Evolutionary conservation across 2,797 vertebrate species (phyloP), one percentile per base, ranked within the genome.

Genomic region (Nyctibius grandis): DNA sequence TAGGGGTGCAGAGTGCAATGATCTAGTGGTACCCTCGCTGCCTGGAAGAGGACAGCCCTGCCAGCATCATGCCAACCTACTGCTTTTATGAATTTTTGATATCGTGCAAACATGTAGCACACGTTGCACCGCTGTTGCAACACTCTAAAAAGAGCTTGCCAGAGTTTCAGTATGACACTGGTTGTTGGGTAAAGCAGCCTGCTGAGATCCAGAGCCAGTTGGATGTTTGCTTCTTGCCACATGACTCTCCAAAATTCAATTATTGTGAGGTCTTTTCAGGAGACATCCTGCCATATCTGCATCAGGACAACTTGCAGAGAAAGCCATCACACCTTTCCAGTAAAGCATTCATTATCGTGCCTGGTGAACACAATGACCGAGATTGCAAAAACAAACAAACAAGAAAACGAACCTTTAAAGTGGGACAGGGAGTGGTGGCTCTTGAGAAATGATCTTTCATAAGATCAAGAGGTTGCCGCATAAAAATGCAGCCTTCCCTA

Each of bases 331-430:
- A 65, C 64, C 88, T 94, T 59, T 33, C 69, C 65, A 36, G 54
- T 28, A 29, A 44, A 56, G 33, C 53, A 6, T 47, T 81, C 79
- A 6, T 81, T 69, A 28, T 51, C 48, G 0, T 26, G 44, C 64
- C 45, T 56, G 65, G 42, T 12, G 57, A 91, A 34, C 82, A 67
- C 89, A 81, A 48, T 21, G 70, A 14, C 86, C 77, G 86, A 53
- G 82, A 65, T 21, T 65, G 79, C 75, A 74, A 70, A 85, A 81
- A 89, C 79, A 96, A 88, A 69, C 60, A 73, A 70, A 88, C 61
- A 70, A 16, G 70, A 64, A 51, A 74, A 74, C 0, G 26, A 70
- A 61, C 70, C 69, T 83, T 91, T 77, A 25, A 87, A 89, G 91
- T 69, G 82, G 65, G 42, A 53, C 44, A 33, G 79, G 91, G 93